Evolutionary conservation across 92 coral and sea anemone genomes (phyloP).

Genomic region (Diadumene lineata): DNA sequence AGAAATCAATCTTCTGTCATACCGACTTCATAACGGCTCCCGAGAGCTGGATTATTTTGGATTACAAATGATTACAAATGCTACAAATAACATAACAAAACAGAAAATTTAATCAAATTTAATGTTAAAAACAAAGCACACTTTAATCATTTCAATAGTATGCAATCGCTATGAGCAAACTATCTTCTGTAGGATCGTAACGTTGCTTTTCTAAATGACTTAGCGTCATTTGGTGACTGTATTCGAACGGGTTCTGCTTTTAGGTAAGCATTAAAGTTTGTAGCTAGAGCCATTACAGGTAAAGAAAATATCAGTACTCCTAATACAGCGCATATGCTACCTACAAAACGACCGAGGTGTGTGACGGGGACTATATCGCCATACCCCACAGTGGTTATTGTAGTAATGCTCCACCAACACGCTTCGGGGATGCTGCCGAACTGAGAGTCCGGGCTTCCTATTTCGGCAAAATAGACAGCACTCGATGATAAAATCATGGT

Average conservation of each 20-base stretch:
- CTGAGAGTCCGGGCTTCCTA: constrained; percentile 52
- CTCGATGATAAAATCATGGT: constrained; percentile 81
- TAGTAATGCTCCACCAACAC: constrained; percentile 93
- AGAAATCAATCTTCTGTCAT: too few relatives aligned
- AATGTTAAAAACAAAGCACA: too few relatives aligned
- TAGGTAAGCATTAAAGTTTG: constrained; percentile 86
- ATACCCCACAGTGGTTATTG: constrained; percentile 89
- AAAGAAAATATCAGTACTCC: constrained; percentile 92
- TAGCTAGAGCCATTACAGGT: constrained; percentile 93
- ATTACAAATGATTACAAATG: too few relatives aligned
- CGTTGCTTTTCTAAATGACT: background rate
- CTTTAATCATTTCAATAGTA: background rate
- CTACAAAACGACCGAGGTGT: constrained; percentile 70
- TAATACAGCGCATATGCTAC: constrained; percentile 82
- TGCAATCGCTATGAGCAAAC: background rate
- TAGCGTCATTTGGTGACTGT: constrained; percentile 23
- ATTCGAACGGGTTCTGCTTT: constrained; percentile 80
- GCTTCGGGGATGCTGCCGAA: constrained; percentile 90
- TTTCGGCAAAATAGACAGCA: constrained; percentile 80
- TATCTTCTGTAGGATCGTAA: background rate
- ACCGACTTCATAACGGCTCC: too few relatives aligned
- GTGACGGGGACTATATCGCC: constrained; percentile 83
- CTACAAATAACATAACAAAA: too few relatives aligned
- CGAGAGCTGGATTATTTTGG: too few relatives aligned
- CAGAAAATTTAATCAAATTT: too few relatives aligned